Evolutionary conservation across 2,888 invertebrate species (phyloP).

Genomic region (Ormia ochracea): DNA sequence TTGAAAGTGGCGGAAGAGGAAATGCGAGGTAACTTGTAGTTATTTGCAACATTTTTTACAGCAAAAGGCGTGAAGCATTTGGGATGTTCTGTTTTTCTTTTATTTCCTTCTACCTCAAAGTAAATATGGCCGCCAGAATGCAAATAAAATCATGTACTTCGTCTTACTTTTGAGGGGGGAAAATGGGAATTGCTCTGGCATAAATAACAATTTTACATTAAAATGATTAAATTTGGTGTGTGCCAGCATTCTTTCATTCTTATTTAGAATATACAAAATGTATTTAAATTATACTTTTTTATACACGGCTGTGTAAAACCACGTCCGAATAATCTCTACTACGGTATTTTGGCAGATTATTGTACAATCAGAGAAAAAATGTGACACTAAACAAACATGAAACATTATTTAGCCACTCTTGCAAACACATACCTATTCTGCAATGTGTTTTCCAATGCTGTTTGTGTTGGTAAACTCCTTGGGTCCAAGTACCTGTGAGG

Average conservation of each 20-base stretch:
- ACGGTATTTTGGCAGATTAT: background rate
- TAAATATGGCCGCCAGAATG: background rate
- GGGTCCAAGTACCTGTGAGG: too few species aligned
- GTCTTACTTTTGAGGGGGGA: background rate
- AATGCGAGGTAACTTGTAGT: too few species aligned
- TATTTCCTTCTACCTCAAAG: background rate
- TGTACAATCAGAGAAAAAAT: slow-evolving; percentile 10
- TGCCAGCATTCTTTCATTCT: background rate
- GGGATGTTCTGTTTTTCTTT: too few species aligned
- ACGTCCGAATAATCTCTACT: background rate
- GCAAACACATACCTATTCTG: background rate
- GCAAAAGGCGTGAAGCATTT: too few species aligned
- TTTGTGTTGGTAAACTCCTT: too few species aligned
- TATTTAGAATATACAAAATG: slow-evolving; percentile 16
- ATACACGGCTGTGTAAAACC: background rate
- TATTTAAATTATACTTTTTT: background rate
- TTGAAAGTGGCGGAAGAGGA: too few species aligned
- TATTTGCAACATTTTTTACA: too few species aligned
- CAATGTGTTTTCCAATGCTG: background rate
- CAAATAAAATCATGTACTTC: slow-evolving; percentile 15
- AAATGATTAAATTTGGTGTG: slow-evolving; percentile 40
- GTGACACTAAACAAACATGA: slow-evolving; percentile 51
- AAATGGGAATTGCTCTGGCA: slow-evolving; percentile 2
- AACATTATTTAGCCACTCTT: slow-evolving; percentile 49
- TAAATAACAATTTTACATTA: slow-evolving; percentile 43